phyloP scores from a whole-genome alignment of 1,140 invertebrate species.

The Caenorhabditis briggsae region DNA sequence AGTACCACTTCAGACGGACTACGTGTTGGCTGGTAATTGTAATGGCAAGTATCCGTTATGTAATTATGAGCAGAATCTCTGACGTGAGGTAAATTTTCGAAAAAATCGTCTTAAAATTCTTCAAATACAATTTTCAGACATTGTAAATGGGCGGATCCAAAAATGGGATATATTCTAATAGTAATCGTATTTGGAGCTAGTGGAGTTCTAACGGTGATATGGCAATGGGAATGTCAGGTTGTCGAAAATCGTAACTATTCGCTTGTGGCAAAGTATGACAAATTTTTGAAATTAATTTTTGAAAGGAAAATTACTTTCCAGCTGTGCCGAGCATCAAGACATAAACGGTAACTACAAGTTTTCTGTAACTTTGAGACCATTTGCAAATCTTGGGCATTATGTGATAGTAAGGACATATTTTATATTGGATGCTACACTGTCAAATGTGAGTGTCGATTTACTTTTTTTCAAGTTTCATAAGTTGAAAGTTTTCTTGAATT shows the following conservation, averaged over 20 bases:
- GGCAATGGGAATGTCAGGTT: conserved; percentile 8
- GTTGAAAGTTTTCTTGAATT: too few species aligned
- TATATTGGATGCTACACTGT: neutral
- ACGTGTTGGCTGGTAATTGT: neutral
- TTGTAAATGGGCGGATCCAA: neutral
- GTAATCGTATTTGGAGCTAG: neutral
- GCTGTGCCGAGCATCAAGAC: conserved; percentile 4
- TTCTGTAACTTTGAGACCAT: neutral
- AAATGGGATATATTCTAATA: neutral
- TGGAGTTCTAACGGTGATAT: neutral
- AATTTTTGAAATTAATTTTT: neutral
- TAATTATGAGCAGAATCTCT: conserved; percentile 5
- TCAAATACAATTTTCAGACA: neutral
- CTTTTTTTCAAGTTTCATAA: too few species aligned
- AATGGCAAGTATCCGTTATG: neutral
- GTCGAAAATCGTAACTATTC: conserved; percentile 11
- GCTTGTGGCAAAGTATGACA: neutral
- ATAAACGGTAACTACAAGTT: neutral
- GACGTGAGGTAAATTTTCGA: neutral
- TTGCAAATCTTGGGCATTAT: neutral
- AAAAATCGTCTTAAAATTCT: too few species aligned
- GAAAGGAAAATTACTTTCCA: neutral
- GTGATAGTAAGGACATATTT: neutral
- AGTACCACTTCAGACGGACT: conserved; percentile 1
- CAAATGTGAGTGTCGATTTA: neutral